A percentile compares a stretch with the other conserved stretches of the same genome.
These are phyloP conservation scores for Amaurobius ferox DNA, from an alignment of 2,888 invertebrate genomes.

Conservation along the genomic window DNA sequence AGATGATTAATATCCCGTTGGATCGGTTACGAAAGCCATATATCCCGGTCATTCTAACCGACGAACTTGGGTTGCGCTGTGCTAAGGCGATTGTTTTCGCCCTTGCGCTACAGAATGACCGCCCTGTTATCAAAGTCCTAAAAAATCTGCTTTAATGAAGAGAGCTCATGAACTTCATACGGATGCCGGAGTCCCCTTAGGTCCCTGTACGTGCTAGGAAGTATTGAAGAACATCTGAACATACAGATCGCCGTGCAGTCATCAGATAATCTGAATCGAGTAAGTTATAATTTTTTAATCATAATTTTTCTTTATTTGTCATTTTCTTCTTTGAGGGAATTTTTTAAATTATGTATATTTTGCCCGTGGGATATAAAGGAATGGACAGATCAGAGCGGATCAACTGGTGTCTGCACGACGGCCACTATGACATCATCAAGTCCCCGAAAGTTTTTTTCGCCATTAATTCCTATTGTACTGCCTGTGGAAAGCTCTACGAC, in stretches of 20 bases:
- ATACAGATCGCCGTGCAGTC: neutral
- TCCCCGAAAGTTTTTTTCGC: neutral
- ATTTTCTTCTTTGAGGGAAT: neutral
- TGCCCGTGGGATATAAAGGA: constrained; percentile 4
- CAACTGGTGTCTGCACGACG: constrained; percentile 1
- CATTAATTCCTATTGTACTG: neutral
- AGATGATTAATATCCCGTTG: no score
- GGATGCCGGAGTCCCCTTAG: no score
- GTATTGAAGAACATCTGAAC: neutral
- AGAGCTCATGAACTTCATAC: no score
- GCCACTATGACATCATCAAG: neutral
- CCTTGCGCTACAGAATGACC: no score
- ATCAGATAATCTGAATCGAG: neutral
- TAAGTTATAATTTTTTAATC: neutral
- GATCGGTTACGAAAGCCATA: no score
- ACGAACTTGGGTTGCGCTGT: no score
- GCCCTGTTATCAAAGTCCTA: no score
- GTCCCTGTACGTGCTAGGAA: neutral
- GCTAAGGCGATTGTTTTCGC: no score
- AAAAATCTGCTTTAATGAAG: no score
- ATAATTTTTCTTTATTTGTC: no score
- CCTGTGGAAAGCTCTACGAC: neutral
- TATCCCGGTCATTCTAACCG: no score
- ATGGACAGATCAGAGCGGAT: neutral
- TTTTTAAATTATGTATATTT: neutral